A percentile compares a stretch with the other conserved stretches of the same genome.
These are phyloP conservation scores for Oreocharis arfaki DNA, from an alignment of 2,113 vertebrate genomes.

Conservation along the genomic window DNA sequence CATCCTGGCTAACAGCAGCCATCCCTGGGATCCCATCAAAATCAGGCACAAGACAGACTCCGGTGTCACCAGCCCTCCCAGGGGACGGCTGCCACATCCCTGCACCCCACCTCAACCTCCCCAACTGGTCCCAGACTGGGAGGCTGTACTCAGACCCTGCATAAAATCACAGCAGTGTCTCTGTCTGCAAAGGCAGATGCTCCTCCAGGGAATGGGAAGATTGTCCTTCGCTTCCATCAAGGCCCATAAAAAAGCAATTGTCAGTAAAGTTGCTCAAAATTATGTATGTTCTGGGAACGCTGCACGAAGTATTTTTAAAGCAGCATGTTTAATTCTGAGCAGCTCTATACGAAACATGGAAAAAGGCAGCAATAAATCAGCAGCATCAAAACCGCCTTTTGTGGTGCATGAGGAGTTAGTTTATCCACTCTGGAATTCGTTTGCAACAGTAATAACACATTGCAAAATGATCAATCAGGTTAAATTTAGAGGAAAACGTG, in stretches of 20 bases:
- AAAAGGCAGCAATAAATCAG: neutral
- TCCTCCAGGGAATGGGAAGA: neutral
- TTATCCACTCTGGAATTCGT: neutral
- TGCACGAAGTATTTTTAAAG: neutral
- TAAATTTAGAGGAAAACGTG: neutral
- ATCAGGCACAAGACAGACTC: neutral
- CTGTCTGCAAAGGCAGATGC: neutral
- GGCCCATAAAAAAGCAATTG: constrained; percentile 12
- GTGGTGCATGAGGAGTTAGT: neutral
- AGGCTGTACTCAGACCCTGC: neutral
- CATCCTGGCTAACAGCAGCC: neutral
- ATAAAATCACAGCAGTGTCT: neutral
- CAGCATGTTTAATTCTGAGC: neutral
- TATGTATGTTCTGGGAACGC: neutral
- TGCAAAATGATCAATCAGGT: neutral
- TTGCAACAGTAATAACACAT: neutral
- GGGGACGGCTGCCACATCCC: neutral
- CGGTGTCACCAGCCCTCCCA: rapidly evolving
- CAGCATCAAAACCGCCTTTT: neutral
- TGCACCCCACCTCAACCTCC: neutral
- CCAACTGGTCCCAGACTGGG: rapidly evolving
- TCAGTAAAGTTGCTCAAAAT: constrained; percentile 21
- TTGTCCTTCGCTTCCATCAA: neutral
- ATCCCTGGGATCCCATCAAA: rapidly evolving
- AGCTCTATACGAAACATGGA: neutral